A percentile compares a stretch with the other conserved stretches of the same genome.
Conservation (phyloP, 1,140 invertebrate species). For the Tetragonula clypearis region DNA sequence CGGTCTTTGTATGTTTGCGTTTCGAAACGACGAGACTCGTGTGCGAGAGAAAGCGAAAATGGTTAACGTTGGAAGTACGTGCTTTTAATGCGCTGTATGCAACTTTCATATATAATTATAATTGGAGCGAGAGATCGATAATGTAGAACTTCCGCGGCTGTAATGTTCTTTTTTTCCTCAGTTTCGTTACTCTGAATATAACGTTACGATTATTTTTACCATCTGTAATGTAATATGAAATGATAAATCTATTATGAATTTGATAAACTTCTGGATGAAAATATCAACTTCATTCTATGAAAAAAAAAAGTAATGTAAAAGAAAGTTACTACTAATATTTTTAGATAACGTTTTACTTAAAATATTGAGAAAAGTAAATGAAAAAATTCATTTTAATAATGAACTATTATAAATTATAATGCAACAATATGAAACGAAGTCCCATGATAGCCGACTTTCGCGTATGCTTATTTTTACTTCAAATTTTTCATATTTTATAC, state of each 20-base stretch:
- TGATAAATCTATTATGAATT: neutral
- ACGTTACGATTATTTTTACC: neutral
- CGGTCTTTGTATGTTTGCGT: neutral
- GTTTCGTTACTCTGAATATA: neutral
- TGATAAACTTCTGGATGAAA: neutral
- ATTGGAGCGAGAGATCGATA: constrained; percentile 1
- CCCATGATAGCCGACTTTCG: constrained; percentile 48
- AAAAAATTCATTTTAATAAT: neutral
- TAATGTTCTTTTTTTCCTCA: neutral
- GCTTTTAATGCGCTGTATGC: neutral
- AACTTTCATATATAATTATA: constrained; percentile 1
- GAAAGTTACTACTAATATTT: neutral
- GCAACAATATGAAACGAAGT: neutral
- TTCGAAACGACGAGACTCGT: neutral
- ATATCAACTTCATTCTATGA: neutral
- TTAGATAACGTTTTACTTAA: neutral
- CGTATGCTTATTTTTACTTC: constrained; percentile 34
- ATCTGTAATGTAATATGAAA: neutral
- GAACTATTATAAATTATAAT: neutral
- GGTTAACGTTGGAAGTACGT: neutral
- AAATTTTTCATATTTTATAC: neutral
- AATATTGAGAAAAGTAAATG: neutral
- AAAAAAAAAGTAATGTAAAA: neutral
- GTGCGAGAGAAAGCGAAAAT: neutral
- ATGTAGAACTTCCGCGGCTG: neutral